A percentile compares a stretch with the other conserved stretches of the same genome.
phyloP scores from a whole-genome alignment of 1,140 invertebrate species.

The Coenobita brevimanus region DNA sequence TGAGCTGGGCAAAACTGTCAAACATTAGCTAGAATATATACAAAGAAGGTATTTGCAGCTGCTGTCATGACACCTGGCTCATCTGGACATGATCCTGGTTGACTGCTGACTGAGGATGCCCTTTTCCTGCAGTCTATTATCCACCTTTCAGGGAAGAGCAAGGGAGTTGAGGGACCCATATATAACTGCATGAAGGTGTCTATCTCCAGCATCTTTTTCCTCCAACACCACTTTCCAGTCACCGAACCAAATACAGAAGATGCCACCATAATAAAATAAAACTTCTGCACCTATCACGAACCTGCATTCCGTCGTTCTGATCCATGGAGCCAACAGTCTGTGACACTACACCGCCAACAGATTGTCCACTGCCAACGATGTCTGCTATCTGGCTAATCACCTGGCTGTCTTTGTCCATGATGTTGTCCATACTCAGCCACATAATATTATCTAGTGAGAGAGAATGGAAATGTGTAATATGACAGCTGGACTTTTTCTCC shows the following conservation, averaged over 20 bases:
- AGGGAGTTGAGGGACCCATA: too few relatives aligned
- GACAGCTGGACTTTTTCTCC: background rate
- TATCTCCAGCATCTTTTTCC: too few relatives aligned
- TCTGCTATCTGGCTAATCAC: slow-evolving; percentile 83
- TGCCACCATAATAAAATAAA: background rate
- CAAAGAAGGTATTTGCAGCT: too few relatives aligned
- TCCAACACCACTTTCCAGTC: background rate
- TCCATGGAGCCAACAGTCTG: slow-evolving; percentile 91
- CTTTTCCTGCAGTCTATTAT: too few relatives aligned
- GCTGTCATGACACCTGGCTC: too few relatives aligned
- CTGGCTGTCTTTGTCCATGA: slow-evolving; percentile 85
- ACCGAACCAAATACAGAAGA: too few relatives aligned
- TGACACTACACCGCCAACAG: slow-evolving; percentile 95
- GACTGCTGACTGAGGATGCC: too few relatives aligned
- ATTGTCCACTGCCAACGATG: slow-evolving; percentile 94
- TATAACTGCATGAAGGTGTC: too few relatives aligned
- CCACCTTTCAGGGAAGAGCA: too few relatives aligned
- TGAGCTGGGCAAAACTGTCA: too few relatives aligned
- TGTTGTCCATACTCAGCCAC: slow-evolving; percentile 95
- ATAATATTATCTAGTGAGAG: slow-evolving; percentile 90
- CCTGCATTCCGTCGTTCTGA: slow-evolving; percentile 73
- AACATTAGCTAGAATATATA: too few relatives aligned
- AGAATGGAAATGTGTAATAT: slow-evolving; percentile 5
- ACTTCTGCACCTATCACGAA: background rate
- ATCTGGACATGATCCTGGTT: too few relatives aligned